Base-by-base conservation (phyloP, 2,113 vertebrate genomes). In the Axis porcinus region DNA sequence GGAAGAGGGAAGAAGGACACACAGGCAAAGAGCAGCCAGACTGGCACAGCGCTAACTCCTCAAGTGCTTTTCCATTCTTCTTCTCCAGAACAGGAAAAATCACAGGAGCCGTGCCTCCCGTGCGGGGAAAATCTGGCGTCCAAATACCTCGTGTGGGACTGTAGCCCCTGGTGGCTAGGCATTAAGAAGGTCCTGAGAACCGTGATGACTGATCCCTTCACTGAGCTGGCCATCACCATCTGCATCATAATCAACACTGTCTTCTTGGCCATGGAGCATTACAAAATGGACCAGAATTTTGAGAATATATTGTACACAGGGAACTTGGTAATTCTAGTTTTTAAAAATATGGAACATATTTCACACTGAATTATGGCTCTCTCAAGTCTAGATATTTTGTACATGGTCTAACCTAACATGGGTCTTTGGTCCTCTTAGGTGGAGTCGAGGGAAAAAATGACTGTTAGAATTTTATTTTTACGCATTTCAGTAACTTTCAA, bases 211-310 rank as follows among this genome's bases (percentile, higher is more conserved):
- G 99, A 99, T 97, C 99, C 99, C 2, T 99, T 99, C 95, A 99
- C 99, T 88, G 99, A 99, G 97, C 98, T 99, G 81, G 97, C 99
- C 81, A 99, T 99, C 98, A 99, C 99, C 12, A 94, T 99, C 97
- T 99, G 99, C 98, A 99, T 99, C 93, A 99, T 99, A 0, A 98
- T 99, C 97, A 99, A 99, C 96, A 99, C 99, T 0, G 62, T 99
- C 55, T 99, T 99, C 97, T 99, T 99, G 99, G 99, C 99, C 85
- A 97, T 99, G 98, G 99, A 99, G 91, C 98, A 99, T 95, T 98
- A 99, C 93, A 93, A 95, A 1, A 99, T 99, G 99, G 45, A 97
- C 0, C 0, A 4, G 0, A 3, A 94, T 45, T 99, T 99, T 95
- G 98, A 98, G 17, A 7, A 0, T 1, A 98, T 99, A 98, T 98